Base-by-base conservation (phyloP, 1,140 invertebrate genomes). In the Bombus confusus region DNA sequence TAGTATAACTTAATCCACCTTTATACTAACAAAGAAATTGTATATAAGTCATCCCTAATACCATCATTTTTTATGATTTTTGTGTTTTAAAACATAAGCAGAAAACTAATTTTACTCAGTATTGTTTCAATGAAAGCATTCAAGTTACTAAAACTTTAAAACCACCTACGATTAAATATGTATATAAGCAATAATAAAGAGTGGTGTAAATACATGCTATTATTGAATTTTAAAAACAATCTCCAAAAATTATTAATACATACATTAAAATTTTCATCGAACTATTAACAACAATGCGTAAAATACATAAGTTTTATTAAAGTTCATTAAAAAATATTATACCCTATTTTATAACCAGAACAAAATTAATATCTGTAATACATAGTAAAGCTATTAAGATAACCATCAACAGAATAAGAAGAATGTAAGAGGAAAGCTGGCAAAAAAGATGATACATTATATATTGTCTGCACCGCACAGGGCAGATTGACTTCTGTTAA, bases 401-500 rank as follows among this genome's bases (percentile, higher is more conserved):
- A 75, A 77, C 57, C n/a, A 71, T 85, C 47, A 73, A 64, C 66
- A 85, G 15, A 79, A 73, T 37, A 90, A 92, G 91, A 91, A 91
- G 71, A 90, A 92, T 68, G 81, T 93, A 94, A 92, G 90, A 94
- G 91, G 91, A 94, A 93, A 94, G 85, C 91, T 86, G 90, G 90
- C 92, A 91, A 93, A 88, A 93, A 31, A 92, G 91, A 91, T 87
- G 92, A 93, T 78, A 91, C 41, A 88, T 90, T 39, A 91, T 85
- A 73, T 88, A 87, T 76, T 79, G 80, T 90, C 80, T 87, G 87
- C 86, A 90, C 87, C 89, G 78, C 43, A 64, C 59, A 22, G 86
- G 86, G 88, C 91, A 91, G 85, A 77, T 89, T 87, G 82, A 89
- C 75, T 86, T 92, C 85, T 93, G 92, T 95, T 97, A 97, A 95